Percentiles rank a stretch among this genome's conserved stretches.
Conservation (phyloP, 2,113 vertebrate species). For the Erythrolamprus reginae region DNA sequence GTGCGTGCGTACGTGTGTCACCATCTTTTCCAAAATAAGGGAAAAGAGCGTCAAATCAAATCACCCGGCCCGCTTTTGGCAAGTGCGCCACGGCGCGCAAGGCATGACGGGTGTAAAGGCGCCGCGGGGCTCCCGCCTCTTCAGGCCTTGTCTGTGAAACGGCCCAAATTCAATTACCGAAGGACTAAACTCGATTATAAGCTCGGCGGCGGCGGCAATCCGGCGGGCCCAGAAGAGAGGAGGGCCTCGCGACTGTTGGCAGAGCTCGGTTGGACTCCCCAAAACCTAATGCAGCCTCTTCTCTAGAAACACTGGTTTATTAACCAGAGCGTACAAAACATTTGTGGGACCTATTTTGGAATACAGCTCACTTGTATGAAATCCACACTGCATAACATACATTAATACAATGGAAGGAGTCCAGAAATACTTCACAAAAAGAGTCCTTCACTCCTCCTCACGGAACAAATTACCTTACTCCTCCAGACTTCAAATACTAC, state of each 20-base stretch:
- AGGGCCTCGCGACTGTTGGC: background rate
- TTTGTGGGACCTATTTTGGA: no score
- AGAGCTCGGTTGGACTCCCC: background rate
- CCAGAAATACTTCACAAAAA: no score
- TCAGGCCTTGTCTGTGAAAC: conserved; percentile 63
- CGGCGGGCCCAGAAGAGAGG: background rate
- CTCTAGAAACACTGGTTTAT: no score
- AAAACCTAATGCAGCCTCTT: no score
- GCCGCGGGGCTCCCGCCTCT: conserved; percentile 34
- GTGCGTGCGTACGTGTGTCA: background rate
- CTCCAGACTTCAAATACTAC: no score
- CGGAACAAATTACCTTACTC: no score
- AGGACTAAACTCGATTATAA: conserved; percentile 64
- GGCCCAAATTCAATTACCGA: conserved; percentile 66
- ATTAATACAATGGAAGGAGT: no score
- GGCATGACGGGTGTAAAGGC: conserved; percentile 28
- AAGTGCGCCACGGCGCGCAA: conserved; percentile 11
- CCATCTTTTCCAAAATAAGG: background rate
- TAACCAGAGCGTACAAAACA: no score
- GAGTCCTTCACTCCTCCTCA: no score
- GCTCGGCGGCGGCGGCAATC: conserved; percentile 3
- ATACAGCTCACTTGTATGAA: no score
- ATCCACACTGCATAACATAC: no score
- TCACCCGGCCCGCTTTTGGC: background rate
- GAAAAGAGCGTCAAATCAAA: background rate